Conservation (phyloP, 2,797 vertebrate genomes). For the Mus spretus region DNA sequence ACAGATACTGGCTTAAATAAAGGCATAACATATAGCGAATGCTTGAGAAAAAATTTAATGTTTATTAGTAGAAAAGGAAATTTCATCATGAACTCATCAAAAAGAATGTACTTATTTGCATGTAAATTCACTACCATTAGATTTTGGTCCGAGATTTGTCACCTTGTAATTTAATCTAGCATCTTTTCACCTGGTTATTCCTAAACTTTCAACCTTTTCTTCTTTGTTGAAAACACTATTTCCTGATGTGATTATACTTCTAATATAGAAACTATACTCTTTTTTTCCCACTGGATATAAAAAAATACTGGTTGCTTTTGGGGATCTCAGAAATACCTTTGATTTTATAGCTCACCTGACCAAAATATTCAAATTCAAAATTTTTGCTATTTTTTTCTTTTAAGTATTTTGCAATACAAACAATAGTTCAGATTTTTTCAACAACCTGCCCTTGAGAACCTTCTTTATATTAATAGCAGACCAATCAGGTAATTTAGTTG, state of each 20-base stretch:
- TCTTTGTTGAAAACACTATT: neutral
- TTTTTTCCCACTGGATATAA: neutral
- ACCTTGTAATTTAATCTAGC: neutral
- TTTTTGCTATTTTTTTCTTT: neutral
- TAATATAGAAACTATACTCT: neutral
- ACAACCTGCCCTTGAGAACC: neutral
- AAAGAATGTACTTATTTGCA: neutral
- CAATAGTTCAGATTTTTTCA: neutral
- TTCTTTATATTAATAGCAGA: neutral
- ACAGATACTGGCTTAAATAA: neutral
- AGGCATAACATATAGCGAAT: neutral
- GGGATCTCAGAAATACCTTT: neutral
- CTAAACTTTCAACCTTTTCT: neutral
- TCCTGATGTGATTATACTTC: neutral
- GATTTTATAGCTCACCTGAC: neutral
- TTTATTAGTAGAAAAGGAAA: neutral
- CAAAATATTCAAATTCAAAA: neutral
- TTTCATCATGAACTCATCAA: neutral
- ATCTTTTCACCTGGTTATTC: neutral
- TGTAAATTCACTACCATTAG: neutral
- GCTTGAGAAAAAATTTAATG: neutral
- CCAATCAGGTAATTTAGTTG: neutral
- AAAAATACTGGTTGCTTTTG: neutral
- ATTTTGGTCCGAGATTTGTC: neutral
- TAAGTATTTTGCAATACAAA: neutral